phyloP scores from a whole-genome alignment of 2,113 vertebrate species.

The Phycodurus eques region DNA sequence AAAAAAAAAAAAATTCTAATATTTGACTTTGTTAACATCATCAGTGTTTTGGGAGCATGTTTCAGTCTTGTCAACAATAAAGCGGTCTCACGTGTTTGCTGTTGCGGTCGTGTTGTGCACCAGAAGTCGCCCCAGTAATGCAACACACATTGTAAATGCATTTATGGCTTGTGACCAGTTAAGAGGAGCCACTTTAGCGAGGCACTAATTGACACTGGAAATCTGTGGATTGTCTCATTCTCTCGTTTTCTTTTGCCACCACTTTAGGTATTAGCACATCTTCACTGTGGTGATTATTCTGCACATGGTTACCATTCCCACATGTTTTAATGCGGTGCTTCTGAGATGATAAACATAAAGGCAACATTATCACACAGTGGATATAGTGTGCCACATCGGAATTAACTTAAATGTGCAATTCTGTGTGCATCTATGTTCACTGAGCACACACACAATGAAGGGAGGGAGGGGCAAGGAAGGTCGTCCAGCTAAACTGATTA shows the following conservation, averaged over 20 bases:
- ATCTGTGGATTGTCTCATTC: conserved; percentile 43
- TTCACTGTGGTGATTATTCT: conserved; percentile 23
- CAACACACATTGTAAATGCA: conserved; percentile 59
- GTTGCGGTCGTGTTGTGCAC: conserved; percentile 48
- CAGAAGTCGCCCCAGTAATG: conserved; percentile 39
- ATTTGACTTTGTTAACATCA: not conserved
- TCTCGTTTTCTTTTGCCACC: conserved; percentile 1
- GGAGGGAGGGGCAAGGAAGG: conserved; percentile 7
- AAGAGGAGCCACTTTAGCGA: conserved; percentile 53
- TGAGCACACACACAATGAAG: conserved; percentile 6
- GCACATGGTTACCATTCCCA: conserved; percentile 7
- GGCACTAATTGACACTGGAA: conserved; percentile 38
- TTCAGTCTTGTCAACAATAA: conserved; percentile 21
- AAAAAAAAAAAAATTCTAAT: no score
- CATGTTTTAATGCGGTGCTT: conserved; percentile 7
- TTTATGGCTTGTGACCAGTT: conserved; percentile 56
- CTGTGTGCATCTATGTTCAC: conserved; percentile 26
- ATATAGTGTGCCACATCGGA: not conserved
- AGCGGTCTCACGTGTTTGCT: conserved; percentile 32
- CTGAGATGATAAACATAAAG: conserved; percentile 7
- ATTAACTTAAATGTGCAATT: conserved; percentile 35
- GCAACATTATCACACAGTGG: not conserved
- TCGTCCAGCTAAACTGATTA: conserved; percentile 52
- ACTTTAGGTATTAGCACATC: conserved; percentile 24
- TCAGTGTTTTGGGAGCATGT: conserved; percentile 4